Evolutionary conservation across 2,113 vertebrate genomes (phyloP).

Genomic region (Bostrychus sinensis): DNA sequence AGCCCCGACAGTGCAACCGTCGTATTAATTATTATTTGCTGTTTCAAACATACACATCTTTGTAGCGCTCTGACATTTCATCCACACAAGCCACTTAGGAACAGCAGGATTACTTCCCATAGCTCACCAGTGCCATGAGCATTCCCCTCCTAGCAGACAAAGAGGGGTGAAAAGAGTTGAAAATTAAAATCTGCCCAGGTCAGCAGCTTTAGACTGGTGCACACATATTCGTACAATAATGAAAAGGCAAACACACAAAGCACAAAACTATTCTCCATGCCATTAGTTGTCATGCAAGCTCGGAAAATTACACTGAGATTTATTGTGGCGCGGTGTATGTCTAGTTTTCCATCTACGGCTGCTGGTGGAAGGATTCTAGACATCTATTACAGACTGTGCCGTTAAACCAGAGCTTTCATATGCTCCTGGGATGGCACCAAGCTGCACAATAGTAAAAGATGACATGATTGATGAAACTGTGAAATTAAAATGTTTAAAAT

Average conservation of each 20-base stretch:
- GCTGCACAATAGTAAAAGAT: slow-evolving; percentile 67
- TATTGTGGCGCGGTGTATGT: slow-evolving; percentile 80
- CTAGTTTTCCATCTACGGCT: slow-evolving; percentile 83
- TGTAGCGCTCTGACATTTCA: slow-evolving; percentile 92
- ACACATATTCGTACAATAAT: slow-evolving; percentile 44
- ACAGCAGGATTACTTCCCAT: slow-evolving; percentile 85
- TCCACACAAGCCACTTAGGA: slow-evolving; percentile 93
- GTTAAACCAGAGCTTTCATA: slow-evolving; percentile 77
- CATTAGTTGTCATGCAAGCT: slow-evolving; percentile 75
- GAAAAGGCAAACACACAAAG: slow-evolving; percentile 63
- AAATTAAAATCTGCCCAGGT: slow-evolving; percentile 77
- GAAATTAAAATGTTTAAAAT: slow-evolving; percentile 61
- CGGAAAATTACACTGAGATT: slow-evolving; percentile 83
- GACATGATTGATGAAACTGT: slow-evolving; percentile 73
- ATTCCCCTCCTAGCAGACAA: slow-evolving; percentile 61
- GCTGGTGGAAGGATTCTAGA: slow-evolving; percentile 68
- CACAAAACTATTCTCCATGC: slow-evolving; percentile 70
- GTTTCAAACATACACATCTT: slow-evolving; percentile 93
- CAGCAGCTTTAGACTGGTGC: slow-evolving; percentile 75
- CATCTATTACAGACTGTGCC: slow-evolving; percentile 73
- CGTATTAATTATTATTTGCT: slow-evolving; percentile 93
- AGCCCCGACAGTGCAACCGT: slow-evolving; percentile 84
- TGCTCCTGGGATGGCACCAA: slow-evolving; percentile 69
- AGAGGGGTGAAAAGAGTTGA: slow-evolving; percentile 67
- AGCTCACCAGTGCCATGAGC: slow-evolving; percentile 73